Evolutionary conservation across 2,797 vertebrate genomes (phyloP).

Genomic region (Potorous gilbertii): DNA sequence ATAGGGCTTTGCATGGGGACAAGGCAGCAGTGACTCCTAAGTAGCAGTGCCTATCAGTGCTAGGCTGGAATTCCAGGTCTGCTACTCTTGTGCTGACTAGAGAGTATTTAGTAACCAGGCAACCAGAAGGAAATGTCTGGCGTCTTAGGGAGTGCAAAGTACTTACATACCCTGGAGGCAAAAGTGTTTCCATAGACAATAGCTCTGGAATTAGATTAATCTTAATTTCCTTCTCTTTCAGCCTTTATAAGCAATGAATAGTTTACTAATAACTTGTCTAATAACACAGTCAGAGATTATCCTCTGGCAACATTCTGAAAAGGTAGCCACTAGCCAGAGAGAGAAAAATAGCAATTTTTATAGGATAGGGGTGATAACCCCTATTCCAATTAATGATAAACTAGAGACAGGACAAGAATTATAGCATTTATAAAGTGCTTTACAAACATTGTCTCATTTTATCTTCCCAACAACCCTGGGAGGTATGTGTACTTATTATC

Average conservation of each 20-base stretch:
- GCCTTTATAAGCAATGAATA: neutral
- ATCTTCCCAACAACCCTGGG: neutral
- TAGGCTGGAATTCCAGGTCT: neutral
- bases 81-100: neutral
- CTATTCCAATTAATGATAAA: neutral
- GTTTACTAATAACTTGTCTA: neutral
- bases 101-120: neutral
- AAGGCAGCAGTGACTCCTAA: neutral
- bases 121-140: neutral
- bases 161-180: constrained; percentile 11
- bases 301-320: neutral
- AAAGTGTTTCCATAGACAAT: neutral
- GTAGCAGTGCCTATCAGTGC: neutral
- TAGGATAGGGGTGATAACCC: neutral
- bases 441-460: neutral
- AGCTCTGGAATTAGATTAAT: constrained; percentile 49
- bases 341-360: neutral
- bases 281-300: neutral
- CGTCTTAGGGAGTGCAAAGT: neutral
- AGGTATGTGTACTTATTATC: neutral
- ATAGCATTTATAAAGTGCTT: neutral
- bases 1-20: neutral
- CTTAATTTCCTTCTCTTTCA: constrained; percentile 2
- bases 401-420: neutral
- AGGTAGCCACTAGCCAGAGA: neutral